Evolutionary conservation across 2,888 invertebrate species (phyloP).

Genomic region (Entomobrya proxima): DNA sequence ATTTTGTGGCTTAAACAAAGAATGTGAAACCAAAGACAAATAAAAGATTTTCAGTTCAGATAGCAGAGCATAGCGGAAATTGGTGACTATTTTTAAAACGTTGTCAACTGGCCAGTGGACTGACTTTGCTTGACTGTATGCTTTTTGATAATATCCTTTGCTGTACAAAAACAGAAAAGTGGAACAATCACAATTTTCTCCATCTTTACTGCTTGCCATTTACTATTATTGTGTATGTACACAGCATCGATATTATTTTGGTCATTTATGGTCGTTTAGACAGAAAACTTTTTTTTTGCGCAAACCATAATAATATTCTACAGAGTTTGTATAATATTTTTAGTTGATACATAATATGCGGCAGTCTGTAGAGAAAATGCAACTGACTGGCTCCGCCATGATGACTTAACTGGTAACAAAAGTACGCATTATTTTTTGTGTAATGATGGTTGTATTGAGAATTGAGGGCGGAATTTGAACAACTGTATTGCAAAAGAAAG

Average conservation of each 20-base stretch:
- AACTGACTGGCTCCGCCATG: not conserved
- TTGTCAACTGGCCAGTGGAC: slow-evolving; percentile 39
- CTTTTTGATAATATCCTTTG: not conserved
- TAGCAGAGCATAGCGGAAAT: slow-evolving; percentile 61
- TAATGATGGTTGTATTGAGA: slow-evolving; percentile 10
- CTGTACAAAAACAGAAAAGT: not conserved
- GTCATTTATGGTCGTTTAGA: not conserved
- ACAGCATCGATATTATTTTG: slow-evolving; percentile 1
- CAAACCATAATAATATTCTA: not conserved
- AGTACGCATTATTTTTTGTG: not conserved
- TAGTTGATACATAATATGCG: not conserved
- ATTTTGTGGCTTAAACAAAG: slow-evolving; percentile 30
- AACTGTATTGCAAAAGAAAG: not conserved
- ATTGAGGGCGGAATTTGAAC: not conserved
- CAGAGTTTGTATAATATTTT: not conserved
- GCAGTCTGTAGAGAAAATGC: slow-evolving; percentile 1
- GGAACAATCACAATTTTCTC: not conserved
- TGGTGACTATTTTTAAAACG: slow-evolving; percentile 52
- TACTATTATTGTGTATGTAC: not conserved
- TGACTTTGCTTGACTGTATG: not conserved
- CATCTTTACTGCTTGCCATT: not conserved
- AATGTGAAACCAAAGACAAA: slow-evolving; percentile 47
- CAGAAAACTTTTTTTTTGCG: not conserved
- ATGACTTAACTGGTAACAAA: not conserved
- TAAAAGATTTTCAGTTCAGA: slow-evolving; percentile 58